Conservation (phyloP, 2,888 invertebrate species). For the Clivina fossor region DNA sequence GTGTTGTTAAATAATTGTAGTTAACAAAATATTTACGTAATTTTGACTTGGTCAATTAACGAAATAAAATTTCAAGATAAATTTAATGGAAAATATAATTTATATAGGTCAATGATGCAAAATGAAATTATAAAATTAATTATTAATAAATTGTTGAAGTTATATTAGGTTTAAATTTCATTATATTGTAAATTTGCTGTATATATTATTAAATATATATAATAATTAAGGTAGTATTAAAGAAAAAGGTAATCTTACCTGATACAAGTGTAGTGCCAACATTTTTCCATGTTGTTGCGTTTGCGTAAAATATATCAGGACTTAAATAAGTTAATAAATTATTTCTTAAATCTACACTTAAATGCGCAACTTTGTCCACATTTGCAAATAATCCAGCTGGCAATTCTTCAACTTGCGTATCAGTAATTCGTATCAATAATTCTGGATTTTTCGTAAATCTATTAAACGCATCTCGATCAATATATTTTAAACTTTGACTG, state of each 20-base stretch:
- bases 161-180: too few species aligned
- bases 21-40: too few species aligned
- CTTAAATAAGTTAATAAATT: conserved; percentile 79
- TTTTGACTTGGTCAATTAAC: too few species aligned
- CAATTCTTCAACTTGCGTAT: conserved; percentile 76
- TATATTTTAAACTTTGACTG: conserved; percentile 70
- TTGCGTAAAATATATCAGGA: conserved; percentile 84
- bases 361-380: conserved; percentile 75
- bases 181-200: too few species aligned
- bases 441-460: conserved; percentile 75
- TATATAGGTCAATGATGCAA: too few species aligned
- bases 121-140: too few species aligned
- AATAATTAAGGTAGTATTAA: too few species aligned
- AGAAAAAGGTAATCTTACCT: conserved; percentile 65
- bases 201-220: too few species aligned
- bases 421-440: conserved; percentile 73
- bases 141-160: too few species aligned
- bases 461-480: conserved; percentile 76
- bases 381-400: conserved; percentile 78
- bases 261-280: conserved; percentile 83
- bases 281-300: conserved; percentile 83
- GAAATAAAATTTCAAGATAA: too few species aligned
- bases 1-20: too few species aligned
- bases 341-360: conserved; percentile 78
- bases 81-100: too few species aligned